A percentile compares a stretch with the other conserved stretches of the same genome.
Evolutionary conservation across 1,140 invertebrate genomes (phyloP).

Genomic region (Tachypleus tridentatus): DNA sequence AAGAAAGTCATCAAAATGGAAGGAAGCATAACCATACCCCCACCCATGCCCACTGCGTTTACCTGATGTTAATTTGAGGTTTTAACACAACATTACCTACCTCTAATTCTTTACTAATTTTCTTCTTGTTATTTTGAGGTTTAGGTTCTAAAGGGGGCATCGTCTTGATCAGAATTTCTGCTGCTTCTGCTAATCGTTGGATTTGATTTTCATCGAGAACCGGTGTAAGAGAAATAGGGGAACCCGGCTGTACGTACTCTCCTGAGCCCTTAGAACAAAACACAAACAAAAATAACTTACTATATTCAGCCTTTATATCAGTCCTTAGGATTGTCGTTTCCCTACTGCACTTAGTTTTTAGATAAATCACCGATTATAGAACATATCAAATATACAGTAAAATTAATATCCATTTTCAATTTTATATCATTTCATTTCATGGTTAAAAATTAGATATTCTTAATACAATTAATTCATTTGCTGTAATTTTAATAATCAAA

Average conservation of each 20-base stretch:
- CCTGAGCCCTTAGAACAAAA: slow-evolving; percentile 13
- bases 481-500: no score
- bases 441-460: no score
- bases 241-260: slow-evolving; percentile 28
- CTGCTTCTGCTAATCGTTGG: slow-evolving; percentile 62
- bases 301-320: no score
- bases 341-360: neutral
- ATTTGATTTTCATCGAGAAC: slow-evolving; percentile 71
- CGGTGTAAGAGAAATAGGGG: slow-evolving; percentile 56
- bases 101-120: slow-evolving; percentile 82
- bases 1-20: no score
- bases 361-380: neutral
- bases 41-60: neutral
- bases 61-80: slow-evolving; percentile 6
- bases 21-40: no score
- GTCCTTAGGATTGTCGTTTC: neutral
- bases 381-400: neutral
- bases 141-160: slow-evolving; percentile 76
- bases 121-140: slow-evolving; percentile 79
- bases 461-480: no score
- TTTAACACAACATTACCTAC: slow-evolving; percentile 34
- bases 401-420: no score
- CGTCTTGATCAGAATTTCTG: slow-evolving; percentile 64
- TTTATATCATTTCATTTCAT: no score
- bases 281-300: neutral